These are phyloP conservation scores for Peucedramus taeniatus DNA, from an alignment of 2,113 vertebrate species.

Conservation along the genomic window DNA sequence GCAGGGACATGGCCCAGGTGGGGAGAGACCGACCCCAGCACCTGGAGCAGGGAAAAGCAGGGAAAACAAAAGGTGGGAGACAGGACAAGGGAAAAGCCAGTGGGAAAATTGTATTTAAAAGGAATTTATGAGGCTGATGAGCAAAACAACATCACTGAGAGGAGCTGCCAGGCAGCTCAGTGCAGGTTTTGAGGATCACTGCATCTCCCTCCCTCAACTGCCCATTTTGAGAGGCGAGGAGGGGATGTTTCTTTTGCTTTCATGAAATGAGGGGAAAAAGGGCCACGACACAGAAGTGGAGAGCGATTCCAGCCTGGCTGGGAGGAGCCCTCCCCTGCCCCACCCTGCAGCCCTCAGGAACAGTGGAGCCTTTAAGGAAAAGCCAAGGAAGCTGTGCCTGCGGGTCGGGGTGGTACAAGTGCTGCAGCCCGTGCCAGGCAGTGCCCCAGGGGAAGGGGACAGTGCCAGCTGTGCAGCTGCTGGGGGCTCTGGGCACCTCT, in stretches of 20 bases:
- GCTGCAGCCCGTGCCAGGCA: background rate
- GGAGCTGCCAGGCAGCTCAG: background rate
- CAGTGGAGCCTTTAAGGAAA: background rate
- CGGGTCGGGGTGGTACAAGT: rapidly evolving
- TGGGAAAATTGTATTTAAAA: background rate
- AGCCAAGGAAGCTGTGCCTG: background rate
- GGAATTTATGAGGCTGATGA: background rate
- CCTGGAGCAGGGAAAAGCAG: background rate
- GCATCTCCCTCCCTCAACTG: background rate
- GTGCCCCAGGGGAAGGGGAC: background rate
- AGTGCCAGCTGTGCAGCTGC: background rate
- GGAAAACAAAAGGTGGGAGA: background rate
- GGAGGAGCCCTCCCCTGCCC: background rate
- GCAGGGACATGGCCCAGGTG: background rate
- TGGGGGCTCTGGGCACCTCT: background rate
- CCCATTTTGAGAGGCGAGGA: rapidly evolving
- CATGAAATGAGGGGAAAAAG: rapidly evolving
- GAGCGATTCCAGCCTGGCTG: background rate
- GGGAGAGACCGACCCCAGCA: background rate
- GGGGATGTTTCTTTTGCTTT: background rate
- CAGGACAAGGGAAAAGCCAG: background rate
- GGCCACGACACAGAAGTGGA: rapidly evolving
- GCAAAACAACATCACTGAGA: background rate
- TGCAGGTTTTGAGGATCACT: background rate
- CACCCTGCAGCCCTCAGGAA: background rate